A percentile compares a stretch with the other conserved stretches of the same genome.
Conservation (phyloP, 1,140 invertebrate species). For the Metaphire vulgaris region DNA sequence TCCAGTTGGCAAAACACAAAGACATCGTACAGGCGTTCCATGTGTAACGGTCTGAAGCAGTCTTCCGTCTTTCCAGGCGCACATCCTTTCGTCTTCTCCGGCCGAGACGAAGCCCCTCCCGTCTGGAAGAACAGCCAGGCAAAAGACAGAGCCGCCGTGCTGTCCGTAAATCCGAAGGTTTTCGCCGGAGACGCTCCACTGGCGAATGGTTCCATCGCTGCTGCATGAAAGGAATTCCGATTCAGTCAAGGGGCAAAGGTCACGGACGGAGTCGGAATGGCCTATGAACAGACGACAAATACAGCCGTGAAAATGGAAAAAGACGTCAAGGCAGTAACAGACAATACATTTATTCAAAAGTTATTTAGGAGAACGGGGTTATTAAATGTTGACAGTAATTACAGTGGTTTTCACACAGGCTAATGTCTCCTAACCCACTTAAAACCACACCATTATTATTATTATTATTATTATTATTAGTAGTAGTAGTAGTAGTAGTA, state of each 20-base stretch:
- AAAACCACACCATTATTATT: too few relatives aligned
- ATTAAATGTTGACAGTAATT: too few relatives aligned
- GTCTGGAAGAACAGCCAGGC: constrained; percentile 60
- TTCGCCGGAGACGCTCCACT: constrained; percentile 67
- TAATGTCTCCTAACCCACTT: too few relatives aligned
- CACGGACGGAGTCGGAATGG: constrained; percentile 84
- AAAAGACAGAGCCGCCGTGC: constrained; percentile 64
- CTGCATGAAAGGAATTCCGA: constrained; percentile 75
- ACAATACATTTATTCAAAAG: too few relatives aligned
- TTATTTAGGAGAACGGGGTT: too few relatives aligned
- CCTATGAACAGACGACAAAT: constrained; percentile 59
- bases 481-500: too few relatives aligned
- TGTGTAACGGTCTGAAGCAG: constrained; percentile 67
- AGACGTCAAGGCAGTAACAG: too few relatives aligned
- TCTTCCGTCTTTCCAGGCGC: constrained; percentile 68
- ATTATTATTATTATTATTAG: too few relatives aligned
- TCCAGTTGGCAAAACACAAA: constrained; percentile 69
- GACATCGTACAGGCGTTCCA: constrained; percentile 82
- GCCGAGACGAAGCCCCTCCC: constrained; percentile 52
- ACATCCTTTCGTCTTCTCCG: constrained; percentile 75
- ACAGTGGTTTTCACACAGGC: too few relatives aligned
- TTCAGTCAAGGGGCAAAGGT: constrained; percentile 61
- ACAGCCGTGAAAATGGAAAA: too few relatives aligned
- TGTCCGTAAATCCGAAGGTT: constrained; percentile 71
- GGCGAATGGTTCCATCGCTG: constrained; percentile 77